A percentile compares a stretch with the other conserved stretches of the same genome.
phyloP scores from a whole-genome alignment of 2,797 vertebrate genomes.

The Ctenosaura bakeri region DNA sequence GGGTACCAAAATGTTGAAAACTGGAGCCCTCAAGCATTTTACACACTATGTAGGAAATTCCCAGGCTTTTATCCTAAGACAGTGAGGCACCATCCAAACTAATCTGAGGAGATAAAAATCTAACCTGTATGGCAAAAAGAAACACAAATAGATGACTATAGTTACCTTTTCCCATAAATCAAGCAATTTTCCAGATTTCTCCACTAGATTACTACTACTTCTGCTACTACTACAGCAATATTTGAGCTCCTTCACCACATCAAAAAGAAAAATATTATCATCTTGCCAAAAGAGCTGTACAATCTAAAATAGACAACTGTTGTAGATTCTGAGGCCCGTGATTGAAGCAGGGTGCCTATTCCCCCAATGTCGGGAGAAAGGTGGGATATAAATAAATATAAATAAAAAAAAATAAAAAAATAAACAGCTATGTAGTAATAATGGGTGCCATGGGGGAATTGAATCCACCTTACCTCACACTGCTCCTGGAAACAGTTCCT shows the following conservation, averaged over 20 bases:
- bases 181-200: conserved; percentile 20
- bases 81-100: conserved; percentile 58
- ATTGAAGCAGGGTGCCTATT: too few relatives aligned
- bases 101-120: conserved; percentile 63
- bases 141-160: conserved; percentile 34
- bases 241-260: neutral
- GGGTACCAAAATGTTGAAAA: conserved; percentile 71
- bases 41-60: conserved; percentile 75
- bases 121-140: conserved; percentile 43
- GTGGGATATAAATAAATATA: too few relatives aligned
- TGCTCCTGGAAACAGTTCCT: too few relatives aligned
- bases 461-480: neutral
- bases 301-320: neutral
- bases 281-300: neutral
- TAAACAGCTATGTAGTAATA: neutral
- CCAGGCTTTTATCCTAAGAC: conserved; percentile 71
- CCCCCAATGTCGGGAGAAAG: too few relatives aligned
- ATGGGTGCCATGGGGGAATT: neutral
- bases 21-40: conserved; percentile 72
- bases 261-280: neutral
- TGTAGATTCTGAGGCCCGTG: neutral
- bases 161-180: conserved; percentile 35
- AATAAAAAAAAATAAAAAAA: too few relatives aligned
- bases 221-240: neutral
- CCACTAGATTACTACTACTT: neutral